Evolutionary conservation across 2,113 vertebrate species (phyloP).

Genomic region (Malurus cyaneus): DNA sequence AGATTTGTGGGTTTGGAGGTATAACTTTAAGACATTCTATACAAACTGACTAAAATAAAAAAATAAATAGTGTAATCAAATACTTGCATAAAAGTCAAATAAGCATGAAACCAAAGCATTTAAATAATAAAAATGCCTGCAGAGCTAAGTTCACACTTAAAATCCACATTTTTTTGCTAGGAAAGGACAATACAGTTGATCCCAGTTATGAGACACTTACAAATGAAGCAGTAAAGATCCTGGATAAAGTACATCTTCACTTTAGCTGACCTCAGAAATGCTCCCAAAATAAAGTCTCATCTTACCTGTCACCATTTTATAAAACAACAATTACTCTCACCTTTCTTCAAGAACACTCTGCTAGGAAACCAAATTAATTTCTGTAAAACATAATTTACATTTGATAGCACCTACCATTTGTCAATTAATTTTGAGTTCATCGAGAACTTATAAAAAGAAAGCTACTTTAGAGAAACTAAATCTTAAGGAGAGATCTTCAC

Average conservation of each 20-base stretch:
- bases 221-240: not conserved
- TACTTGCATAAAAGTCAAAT: not conserved
- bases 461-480: not conserved
- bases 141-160: not conserved
- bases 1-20: not conserved
- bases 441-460: not conserved
- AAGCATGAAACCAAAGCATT: slow-evolving; percentile 18
- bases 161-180: not conserved
- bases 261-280: not conserved
- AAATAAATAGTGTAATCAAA: not conserved
- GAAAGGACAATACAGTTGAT: not conserved
- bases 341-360: not conserved
- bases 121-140: not conserved
- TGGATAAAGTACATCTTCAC: not conserved
- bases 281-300: not conserved
- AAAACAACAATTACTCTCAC: not conserved
- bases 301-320: not conserved
- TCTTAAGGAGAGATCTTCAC: not conserved
- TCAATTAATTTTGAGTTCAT: not conserved
- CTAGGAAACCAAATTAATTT: not conserved
- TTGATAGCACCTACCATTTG: not conserved
- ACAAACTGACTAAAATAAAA: not conserved
- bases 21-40: not conserved
- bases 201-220: slow-evolving; percentile 16
- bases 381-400: not conserved